phyloP scores from a whole-genome alignment of 2,888 invertebrate genomes.

The Drosophila prostipennis region DNA sequence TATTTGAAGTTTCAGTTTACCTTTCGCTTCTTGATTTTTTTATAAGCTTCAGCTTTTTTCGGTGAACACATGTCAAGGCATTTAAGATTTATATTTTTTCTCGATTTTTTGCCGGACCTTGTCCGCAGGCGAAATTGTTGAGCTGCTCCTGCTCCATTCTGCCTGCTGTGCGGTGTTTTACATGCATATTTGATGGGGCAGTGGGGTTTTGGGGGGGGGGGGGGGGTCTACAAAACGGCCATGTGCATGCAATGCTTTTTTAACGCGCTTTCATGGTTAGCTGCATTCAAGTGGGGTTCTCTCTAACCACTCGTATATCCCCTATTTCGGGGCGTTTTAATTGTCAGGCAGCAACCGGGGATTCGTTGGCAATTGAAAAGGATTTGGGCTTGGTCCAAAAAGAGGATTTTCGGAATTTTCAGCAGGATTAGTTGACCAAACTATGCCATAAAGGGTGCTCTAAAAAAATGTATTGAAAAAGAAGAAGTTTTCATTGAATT shows the following conservation, averaged over 20 bases:
- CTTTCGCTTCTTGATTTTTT: conserved; percentile 24
- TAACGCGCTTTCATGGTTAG: conserved; percentile 61
- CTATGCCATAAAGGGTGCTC: background rate
- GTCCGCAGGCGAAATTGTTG: conserved; percentile 34
- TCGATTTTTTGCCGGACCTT: conserved; percentile 21
- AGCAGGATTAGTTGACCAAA: conserved; percentile 30
- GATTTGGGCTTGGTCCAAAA: conserved; percentile 47
- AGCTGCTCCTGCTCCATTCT: conserved; percentile 23
- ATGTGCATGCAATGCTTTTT: conserved; percentile 59
- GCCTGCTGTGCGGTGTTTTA: conserved; percentile 40
- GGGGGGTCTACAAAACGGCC: conserved; percentile 14
- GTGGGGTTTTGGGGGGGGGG: conserved; percentile 3
- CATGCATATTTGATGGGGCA: conserved; percentile 47
- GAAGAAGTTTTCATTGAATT: no score
- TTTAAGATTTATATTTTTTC: conserved; percentile 70
- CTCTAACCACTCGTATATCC: conserved; percentile 2
- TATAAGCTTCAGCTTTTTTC: conserved; percentile 33
- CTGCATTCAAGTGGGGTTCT: conserved; percentile 51
- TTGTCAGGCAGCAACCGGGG: conserved; percentile 48
- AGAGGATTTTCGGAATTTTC: conserved; percentile 45
- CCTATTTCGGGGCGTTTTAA: conserved; percentile 42
- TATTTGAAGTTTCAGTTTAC: conserved; percentile 21
- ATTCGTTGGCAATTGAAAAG: conserved; percentile 56
- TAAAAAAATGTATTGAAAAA: background rate
- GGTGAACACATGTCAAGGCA: conserved; percentile 67